A percentile compares a stretch with the other conserved stretches of the same genome.
Conservation (phyloP, 2,888 invertebrate genomes). For the Agrochola lota region DNA sequence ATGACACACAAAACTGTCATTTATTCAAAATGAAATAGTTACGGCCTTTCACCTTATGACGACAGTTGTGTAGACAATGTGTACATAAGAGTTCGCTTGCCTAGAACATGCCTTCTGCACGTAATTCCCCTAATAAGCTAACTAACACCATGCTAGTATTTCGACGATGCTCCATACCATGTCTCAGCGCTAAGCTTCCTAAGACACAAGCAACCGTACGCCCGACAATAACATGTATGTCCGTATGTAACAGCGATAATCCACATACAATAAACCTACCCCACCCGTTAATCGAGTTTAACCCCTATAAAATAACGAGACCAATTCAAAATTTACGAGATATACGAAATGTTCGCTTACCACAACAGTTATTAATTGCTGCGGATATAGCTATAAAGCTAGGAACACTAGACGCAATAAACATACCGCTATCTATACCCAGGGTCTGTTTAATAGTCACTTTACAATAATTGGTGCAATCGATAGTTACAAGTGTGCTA, state of each 20-base stretch:
- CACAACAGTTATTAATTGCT: conserved; percentile 82
- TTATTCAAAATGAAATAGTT: too few species aligned
- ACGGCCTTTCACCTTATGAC: too few species aligned
- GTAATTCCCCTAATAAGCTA: conserved; percentile 6
- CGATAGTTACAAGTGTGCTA: conserved; percentile 73
- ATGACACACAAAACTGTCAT: too few species aligned
- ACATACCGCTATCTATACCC: conserved; percentile 80
- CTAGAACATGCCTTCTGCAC: not conserved
- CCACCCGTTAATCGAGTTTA: conserved; percentile 82
- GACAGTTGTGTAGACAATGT: not conserved
- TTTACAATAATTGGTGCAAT: conserved; percentile 79
- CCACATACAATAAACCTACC: conserved; percentile 80
- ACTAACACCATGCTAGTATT: conserved; percentile 23
- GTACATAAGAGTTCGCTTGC: not conserved
- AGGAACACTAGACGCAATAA: conserved; percentile 81
- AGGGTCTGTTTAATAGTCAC: conserved; percentile 78
- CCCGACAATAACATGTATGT: conserved; percentile 62
- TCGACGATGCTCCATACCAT: conserved; percentile 32
- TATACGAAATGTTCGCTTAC: conserved; percentile 82
- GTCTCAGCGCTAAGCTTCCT: conserved; percentile 58
- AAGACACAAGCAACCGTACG: conserved; percentile 43
- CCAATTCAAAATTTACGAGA: conserved; percentile 81
- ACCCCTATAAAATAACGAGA: conserved; percentile 83
- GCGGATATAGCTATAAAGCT: conserved; percentile 79
- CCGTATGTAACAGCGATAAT: conserved; percentile 68